These are phyloP conservation scores for Amazona vittata DNA, from an alignment of 2,113 vertebrate species.

Conservation along the genomic window DNA sequence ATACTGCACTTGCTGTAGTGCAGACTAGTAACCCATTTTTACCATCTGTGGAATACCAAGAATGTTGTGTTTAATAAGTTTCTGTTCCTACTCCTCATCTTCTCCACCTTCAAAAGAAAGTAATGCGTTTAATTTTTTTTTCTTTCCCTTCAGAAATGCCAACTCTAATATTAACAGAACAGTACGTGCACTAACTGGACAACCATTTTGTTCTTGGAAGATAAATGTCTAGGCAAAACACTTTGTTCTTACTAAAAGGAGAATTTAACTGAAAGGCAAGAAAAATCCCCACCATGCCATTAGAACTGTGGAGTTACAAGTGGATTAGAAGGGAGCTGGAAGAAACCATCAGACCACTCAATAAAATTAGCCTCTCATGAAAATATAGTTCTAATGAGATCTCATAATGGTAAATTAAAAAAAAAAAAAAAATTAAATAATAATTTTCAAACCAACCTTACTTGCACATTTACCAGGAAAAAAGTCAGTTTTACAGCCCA, in stretches of 20 bases:
- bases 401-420: background rate
- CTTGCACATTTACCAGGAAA: background rate
- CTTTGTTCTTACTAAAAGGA: background rate
- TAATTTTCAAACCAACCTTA: background rate
- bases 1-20: constrained; percentile 20
- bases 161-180: background rate
- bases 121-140: background rate
- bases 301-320: background rate
- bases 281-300: background rate
- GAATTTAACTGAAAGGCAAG: background rate
- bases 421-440: background rate
- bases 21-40: background rate
- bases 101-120: background rate
- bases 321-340: background rate
- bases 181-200: background rate
- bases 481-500: background rate
- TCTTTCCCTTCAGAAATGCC: background rate
- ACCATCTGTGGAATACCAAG: constrained; percentile 7
- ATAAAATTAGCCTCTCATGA: background rate
- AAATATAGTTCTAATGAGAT: background rate
- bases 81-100: background rate
- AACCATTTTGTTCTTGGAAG: background rate
- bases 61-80: constrained; percentile 13
- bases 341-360: background rate
- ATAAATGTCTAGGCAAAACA: background rate